Evolutionary conservation across 2,797 vertebrate species (phyloP).

Genomic region (Scleropages formosus): DNA sequence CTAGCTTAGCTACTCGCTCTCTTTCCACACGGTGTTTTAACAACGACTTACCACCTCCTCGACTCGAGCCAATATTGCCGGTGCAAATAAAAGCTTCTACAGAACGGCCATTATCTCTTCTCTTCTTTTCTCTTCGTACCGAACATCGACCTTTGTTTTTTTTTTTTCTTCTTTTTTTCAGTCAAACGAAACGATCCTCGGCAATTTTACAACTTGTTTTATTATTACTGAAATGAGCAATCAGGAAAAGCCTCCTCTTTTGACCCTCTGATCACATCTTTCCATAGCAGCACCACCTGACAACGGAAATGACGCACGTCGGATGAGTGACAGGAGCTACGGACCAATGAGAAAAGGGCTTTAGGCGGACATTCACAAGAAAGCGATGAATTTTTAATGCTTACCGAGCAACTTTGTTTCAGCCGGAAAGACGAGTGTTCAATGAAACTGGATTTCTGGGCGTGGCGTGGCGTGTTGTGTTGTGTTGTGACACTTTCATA

Average conservation of each 20-base stretch:
- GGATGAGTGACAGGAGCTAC: conserved; percentile 58
- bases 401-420: conserved; percentile 25
- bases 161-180: conserved; percentile 34
- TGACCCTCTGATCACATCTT: conserved; percentile 77
- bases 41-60: conserved; percentile 73
- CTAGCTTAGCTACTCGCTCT: conserved; percentile 50
- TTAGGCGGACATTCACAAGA: conserved; percentile 4
- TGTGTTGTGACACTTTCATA: background rate
- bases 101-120: conserved; percentile 61
- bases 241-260: conserved; percentile 72
- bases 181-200: conserved; percentile 38
- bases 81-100: conserved; percentile 63
- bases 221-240: conserved; percentile 66
- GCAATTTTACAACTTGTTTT: conserved; percentile 46
- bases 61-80: conserved; percentile 74
- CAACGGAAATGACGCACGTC: conserved; percentile 92
- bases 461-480: background rate
- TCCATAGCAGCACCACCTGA: conserved; percentile 90
- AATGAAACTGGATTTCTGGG: background rate
- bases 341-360: conserved; percentile 53
- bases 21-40: conserved; percentile 49
- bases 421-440: conserved; percentile 24
- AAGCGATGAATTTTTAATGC: conserved; percentile 25
- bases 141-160: no score
- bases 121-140: conserved; percentile 46